A percentile compares a stretch with the other conserved stretches of the same genome.
These are phyloP conservation scores for Microcebus griseorufus DNA, from an alignment of 2,113 vertebrate species.

Conservation along the genomic window DNA sequence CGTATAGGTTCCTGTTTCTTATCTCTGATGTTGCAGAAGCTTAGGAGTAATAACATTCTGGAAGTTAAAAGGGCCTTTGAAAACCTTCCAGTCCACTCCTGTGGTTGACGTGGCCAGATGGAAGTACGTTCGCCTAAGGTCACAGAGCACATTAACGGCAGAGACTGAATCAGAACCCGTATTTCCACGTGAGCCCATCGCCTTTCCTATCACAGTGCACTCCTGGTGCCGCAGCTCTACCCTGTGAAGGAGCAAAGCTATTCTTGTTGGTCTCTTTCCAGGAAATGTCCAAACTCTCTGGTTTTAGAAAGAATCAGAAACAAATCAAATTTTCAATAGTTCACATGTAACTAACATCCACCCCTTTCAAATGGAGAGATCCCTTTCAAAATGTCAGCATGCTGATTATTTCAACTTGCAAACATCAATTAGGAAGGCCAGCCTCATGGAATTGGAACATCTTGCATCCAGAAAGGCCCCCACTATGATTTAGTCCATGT, in stretches of 20 bases:
- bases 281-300: background rate
- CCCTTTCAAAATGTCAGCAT: background rate
- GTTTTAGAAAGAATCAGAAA: background rate
- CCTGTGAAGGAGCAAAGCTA: rapidly evolving
- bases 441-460: background rate
- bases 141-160: background rate
- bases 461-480: background rate
- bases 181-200: background rate
- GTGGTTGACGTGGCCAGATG: background rate
- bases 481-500: too few species aligned
- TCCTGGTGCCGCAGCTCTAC: background rate
- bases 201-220: rapidly evolving
- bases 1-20: background rate
- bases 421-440: background rate
- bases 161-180: background rate
- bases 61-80: background rate
- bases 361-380: background rate
- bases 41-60: background rate
- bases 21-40: background rate
- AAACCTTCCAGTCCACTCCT: background rate
- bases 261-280: background rate
- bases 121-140: background rate
- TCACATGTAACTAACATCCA: background rate
- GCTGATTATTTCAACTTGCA: background rate
- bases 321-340: background rate